phyloP scores from a whole-genome alignment of 2,113 vertebrate genomes.

The Nerophis lumbriciformis region DNA sequence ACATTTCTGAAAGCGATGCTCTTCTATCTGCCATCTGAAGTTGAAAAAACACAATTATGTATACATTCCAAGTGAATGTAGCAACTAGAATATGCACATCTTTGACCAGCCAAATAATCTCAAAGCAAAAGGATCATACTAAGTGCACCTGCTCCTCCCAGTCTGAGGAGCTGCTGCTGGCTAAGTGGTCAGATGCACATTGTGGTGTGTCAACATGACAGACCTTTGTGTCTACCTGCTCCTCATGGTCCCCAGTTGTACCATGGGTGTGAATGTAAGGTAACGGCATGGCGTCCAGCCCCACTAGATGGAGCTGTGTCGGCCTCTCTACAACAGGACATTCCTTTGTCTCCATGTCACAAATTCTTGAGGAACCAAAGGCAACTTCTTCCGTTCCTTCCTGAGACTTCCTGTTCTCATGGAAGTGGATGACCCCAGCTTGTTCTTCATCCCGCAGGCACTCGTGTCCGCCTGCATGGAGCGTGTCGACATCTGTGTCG shows the following conservation, averaged over 20 bases:
- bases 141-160: slow-evolving; percentile 92
- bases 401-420: slow-evolving; percentile 69
- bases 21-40: not conserved
- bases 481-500: slow-evolving; percentile 66
- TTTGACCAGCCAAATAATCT: slow-evolving; percentile 30
- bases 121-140: slow-evolving; percentile 67
- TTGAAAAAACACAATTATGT: slow-evolving; percentile 27
- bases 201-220: slow-evolving; percentile 63
- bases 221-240: slow-evolving; percentile 46
- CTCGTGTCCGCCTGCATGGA: slow-evolving; percentile 51
- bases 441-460: slow-evolving; percentile 44
- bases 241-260: slow-evolving; percentile 31
- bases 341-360: slow-evolving; percentile 45
- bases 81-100: slow-evolving; percentile 32
- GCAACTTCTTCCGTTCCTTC: slow-evolving; percentile 61
- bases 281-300: slow-evolving; percentile 57
- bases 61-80: slow-evolving; percentile 25
- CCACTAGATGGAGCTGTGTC: slow-evolving; percentile 74
- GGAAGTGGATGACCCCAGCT: not conserved
- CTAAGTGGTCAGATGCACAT: slow-evolving; percentile 74
- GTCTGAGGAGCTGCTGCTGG: slow-evolving; percentile 79
- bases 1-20: slow-evolving; percentile 7
- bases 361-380: slow-evolving; percentile 32
- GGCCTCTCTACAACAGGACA: slow-evolving; percentile 59
- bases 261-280: slow-evolving; percentile 62